A percentile compares a stretch with the other conserved stretches of the same genome.
Conservation (phyloP, 2,888 invertebrate genomes). For the Hyalella azteca region DNA sequence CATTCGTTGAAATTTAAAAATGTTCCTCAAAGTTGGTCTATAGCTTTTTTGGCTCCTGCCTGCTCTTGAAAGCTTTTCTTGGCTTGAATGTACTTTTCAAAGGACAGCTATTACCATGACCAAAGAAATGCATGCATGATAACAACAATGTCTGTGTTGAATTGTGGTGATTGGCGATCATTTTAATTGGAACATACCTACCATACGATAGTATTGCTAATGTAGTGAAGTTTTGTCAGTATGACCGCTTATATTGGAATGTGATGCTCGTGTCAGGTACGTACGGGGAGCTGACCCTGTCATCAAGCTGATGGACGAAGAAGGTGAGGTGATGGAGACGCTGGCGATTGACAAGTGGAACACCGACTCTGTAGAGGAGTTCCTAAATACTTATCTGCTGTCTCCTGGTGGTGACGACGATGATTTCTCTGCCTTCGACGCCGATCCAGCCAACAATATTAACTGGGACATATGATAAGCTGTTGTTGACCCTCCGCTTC, state of each 20-base stretch:
- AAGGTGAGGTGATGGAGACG: slow-evolving; percentile 75
- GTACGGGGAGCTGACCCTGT: slow-evolving; percentile 92
- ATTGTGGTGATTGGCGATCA: too few relatives aligned
- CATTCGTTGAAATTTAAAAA: too few relatives aligned
- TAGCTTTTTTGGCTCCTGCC: too few relatives aligned
- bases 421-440: slow-evolving; percentile 34
- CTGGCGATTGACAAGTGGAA: slow-evolving; percentile 98
- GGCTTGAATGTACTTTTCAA: too few relatives aligned
- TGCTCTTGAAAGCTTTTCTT: too few relatives aligned
- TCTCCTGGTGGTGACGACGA: slow-evolving; percentile 39
- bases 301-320: slow-evolving; percentile 85
- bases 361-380: slow-evolving; percentile 96
- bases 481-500: background rate
- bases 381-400: slow-evolving; percentile 68
- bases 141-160: too few relatives aligned
- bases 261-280: slow-evolving; percentile 63
- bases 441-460: background rate
- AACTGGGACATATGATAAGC: background rate
- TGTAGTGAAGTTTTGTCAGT: too few relatives aligned
- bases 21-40: too few relatives aligned
- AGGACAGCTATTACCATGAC: too few relatives aligned
- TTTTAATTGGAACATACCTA: too few relatives aligned
- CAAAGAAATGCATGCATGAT: too few relatives aligned
- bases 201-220: too few relatives aligned
- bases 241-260: background rate